Base-by-base conservation (phyloP, 2,113 vertebrate species). In the Zosterops japonicus region DNA sequence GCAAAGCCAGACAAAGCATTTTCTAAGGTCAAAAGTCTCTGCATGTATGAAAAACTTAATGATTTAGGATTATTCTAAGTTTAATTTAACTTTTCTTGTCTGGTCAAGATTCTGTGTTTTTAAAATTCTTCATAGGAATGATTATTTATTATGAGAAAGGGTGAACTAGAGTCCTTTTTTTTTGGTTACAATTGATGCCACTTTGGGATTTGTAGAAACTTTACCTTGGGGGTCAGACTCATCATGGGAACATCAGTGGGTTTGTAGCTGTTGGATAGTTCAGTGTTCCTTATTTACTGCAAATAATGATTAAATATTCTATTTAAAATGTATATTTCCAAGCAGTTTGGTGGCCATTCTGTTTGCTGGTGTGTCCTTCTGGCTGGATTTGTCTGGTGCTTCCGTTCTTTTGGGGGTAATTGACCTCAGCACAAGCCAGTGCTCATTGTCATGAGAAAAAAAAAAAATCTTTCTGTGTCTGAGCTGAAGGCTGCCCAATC, bases 41-140 rank as follows among this genome's bases (percentile, higher is more conserved):
- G 41, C 25, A n/a, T 0, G 0, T 53, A 33, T 33, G 19, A 68
- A 8, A 41, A 94, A 46, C 9, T 44, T 56, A 74, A 0, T 56
- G 68, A 86, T 76, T 61, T 74, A 57, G n/a, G 14, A 20, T 78
- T 77, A 57, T 71, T 94, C 42, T 27, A 57, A 64, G 13, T 57
- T 71, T 60, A 80, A 55, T 82, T 87, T 64, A 87, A 68, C 11
- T 44, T 70, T 49, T 65, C 33, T 68, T 13, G 16, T 56, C 12
- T 76, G 57, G 17, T 13, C 18, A 53, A 70, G 59, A 79, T 64
- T 77, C n/a, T 42, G 5, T 44, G 22, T 59, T 31, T 90, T 75
- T 29, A 57, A 75, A 93, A 83, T 23, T 56, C 31, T 42, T 74
- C 21, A 23, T 28, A 33, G 35, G 36, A 72, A 25, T 52, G 14